Conservation (phyloP, 2,113 vertebrate species). For the Sporophila hypoxantha region DNA sequence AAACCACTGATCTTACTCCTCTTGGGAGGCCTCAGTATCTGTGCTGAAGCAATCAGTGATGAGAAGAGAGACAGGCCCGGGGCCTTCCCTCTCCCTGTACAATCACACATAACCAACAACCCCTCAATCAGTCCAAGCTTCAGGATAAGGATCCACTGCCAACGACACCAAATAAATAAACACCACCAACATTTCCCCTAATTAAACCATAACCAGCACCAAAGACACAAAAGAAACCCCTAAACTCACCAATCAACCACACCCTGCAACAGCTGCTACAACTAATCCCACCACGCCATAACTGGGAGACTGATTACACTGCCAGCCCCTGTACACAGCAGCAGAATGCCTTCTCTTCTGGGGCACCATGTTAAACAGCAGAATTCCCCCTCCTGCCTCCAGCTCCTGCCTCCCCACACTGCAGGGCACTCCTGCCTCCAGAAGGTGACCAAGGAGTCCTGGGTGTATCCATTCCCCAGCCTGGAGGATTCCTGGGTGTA, state of each 20-base stretch:
- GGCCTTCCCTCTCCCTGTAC: neutral
- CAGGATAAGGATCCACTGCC: neutral
- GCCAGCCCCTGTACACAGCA: neutral
- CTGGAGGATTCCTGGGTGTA: too few relatives aligned
- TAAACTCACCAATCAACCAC: neutral
- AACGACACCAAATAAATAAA: neutral
- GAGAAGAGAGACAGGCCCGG: neutral
- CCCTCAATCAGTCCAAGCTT: neutral
- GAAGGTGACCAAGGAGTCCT: neutral
- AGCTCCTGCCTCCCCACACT: neutral
- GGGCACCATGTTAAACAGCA: neutral
- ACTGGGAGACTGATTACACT: neutral
- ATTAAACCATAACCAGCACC: neutral
- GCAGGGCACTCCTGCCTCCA: fast-evolving
- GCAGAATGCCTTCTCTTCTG: neutral
- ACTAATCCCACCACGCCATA: neutral
- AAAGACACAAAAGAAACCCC: neutral
- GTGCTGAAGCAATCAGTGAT: neutral
- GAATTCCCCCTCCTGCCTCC: neutral
- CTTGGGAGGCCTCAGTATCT: neutral
- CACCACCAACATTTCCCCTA: neutral
- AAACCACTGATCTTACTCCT: neutral
- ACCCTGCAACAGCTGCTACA: neutral
- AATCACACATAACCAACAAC: neutral
- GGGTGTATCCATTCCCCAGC: neutral